Evolutionary conservation across 1,140 invertebrate species (phyloP), one percentile per base, ranked within the genome.

Genomic region (Muscidifurax raptorellus): DNA sequence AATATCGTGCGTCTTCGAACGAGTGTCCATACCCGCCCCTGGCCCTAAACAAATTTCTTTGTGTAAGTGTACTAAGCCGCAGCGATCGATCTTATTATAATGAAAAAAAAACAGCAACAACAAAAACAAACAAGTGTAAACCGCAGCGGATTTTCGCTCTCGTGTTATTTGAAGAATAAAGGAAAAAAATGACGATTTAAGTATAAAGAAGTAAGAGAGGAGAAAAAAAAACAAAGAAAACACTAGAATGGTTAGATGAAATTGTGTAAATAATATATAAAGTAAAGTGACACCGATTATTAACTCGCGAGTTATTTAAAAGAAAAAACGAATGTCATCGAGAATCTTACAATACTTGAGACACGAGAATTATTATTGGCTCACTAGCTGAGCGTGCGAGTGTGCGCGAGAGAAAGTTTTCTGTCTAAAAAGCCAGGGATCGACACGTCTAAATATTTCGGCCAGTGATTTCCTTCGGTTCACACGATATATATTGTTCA

Each of bases 221-320:
- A 79, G 13, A 28, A 47, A 44, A 76, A 76, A n/a, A 74, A 32
- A 13, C 36, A 72, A 69, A 74, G 18, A 71, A 69, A 67, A 67
- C 13, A 9, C 15, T 79, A 72, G n/a, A 32, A 52, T 74, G 28
- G 32, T 72, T 84, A 80, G 71, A 75, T 80, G 10, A 74, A 72
- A 74, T 47, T 80, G 59, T 84, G 83, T 84, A 84, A 84, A 84
- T 84, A 84, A 40, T 79, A 84, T 84, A 64, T 79, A 78, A 83
- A 77, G 36, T 84, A 67, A 79, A 72, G 36, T 44, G 25, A 72
- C 36, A 66, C 44, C 27, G 32, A 80, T 79, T 36, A 28, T 40
- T 52, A 76, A 72, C n/a, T 79, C 9, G 40, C 44, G 28, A 79
- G 27, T 32, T 36, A 75, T 72, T 84, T 28, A 25, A 80, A 80